Base-by-base conservation (phyloP, 2,113 vertebrate genomes). In the Shinisaurus crocodilurus region DNA sequence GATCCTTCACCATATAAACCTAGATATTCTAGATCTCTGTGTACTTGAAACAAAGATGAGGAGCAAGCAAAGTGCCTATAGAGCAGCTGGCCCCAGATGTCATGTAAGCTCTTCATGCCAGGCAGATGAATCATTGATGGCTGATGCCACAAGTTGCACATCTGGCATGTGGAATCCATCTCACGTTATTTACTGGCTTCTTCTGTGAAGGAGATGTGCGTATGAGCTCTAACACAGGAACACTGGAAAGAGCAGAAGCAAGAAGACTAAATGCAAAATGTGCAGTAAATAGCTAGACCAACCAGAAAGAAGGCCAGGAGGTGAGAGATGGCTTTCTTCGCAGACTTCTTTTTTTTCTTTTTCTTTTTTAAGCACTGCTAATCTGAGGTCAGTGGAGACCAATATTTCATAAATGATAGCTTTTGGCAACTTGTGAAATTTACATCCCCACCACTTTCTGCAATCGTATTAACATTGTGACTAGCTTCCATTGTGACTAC, bases 361-460 rank as follows among this genome's bases (percentile, higher is more conserved):
- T 76, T 27, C 32, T 82, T 82, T 82, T 48, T 45, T 34, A 60
- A 37, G 60, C 6, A 65, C 13, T 16, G 7, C 16, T 45, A 43
- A 15, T 32, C 9, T 79, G 20, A 5, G 25, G 2, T 50, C 10
- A 7, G 3, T 34, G n/a, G 27, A 6, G 23, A 1, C 12, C 18
- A 40, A 13, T 63, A 13, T 34, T 79, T 69, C 69, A 7, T 34
- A 69, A 50, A 6, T 40, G 2, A 50, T 79, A 15, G 50, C 45
- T 90, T 79, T 27, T 6, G 25, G 34, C 82, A 90, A 85, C n/a
- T 79, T 70, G 32, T 57, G n/a, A n/a, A 43, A 70, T 80, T 90
- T 80, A 57, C 10, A 80, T 85, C 34, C 48, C 8, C 10, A 13
- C 10, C 32, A 75, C 34, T 65, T 45, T 82, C n/a, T 67, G 50